Evolutionary conservation across 2,797 vertebrate genomes (phyloP).

Genomic region (Cichlasoma orientale): DNA sequence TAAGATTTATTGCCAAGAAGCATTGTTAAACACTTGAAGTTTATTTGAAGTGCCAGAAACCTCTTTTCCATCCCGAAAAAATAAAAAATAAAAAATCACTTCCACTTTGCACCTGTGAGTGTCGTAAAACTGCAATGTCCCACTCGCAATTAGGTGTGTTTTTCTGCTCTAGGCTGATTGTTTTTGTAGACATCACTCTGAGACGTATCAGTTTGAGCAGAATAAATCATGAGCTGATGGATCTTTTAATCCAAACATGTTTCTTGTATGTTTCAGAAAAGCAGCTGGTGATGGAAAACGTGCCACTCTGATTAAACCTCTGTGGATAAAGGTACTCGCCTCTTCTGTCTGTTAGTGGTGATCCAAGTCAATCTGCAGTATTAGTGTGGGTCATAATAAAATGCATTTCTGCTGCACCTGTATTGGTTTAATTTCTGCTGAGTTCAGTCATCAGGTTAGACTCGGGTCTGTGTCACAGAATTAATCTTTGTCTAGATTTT

Average conservation of each 20-base stretch:
- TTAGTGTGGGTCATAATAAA: not conserved
- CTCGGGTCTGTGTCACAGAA: not conserved
- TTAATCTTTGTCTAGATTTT: no score
- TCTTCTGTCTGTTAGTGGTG: not conserved
- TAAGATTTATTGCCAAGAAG: no score
- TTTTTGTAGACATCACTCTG: not conserved
- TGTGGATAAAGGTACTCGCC: slow-evolving; percentile 90
- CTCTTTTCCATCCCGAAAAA: not conserved
- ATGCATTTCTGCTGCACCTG: not conserved
- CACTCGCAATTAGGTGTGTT: not conserved
- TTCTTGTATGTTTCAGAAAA: slow-evolving; percentile 77
- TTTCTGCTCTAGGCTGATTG: not conserved
- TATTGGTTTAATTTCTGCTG: not conserved
- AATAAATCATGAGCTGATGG: not conserved
- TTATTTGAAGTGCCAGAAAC: no score
- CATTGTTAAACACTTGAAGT: no score
- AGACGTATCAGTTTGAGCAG: not conserved
- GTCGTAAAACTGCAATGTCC: not conserved
- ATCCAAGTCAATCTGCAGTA: not conserved
- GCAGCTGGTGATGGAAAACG: slow-evolving; percentile 90
- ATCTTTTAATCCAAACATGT: not conserved
- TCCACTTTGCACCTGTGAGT: not conserved
- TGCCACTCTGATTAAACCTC: slow-evolving; percentile 85
- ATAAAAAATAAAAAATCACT: no score
- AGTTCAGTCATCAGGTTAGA: not conserved